phyloP scores from a whole-genome alignment of 2,113 vertebrate species.

The Hepsetus odoe region DNA sequence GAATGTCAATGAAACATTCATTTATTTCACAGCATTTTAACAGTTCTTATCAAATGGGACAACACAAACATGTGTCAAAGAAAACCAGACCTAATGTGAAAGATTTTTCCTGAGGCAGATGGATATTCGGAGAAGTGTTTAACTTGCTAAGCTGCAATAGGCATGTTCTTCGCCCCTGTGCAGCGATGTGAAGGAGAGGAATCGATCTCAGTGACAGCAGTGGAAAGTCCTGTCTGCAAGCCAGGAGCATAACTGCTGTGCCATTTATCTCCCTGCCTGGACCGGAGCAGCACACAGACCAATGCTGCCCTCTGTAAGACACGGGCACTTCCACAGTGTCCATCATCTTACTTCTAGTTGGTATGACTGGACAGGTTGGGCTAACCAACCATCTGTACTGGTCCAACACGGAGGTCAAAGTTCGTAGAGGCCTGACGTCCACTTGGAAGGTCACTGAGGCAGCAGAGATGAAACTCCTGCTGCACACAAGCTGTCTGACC shows the following conservation, averaged over 20 bases:
- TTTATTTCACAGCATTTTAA: too few relatives aligned
- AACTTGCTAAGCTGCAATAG: neutral
- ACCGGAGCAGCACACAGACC: neutral
- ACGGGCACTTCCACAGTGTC: neutral
- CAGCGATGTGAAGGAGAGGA: neutral
- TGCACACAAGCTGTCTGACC: neutral
- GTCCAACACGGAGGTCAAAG: neutral
- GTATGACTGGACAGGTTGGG: neutral
- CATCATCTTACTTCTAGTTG: neutral
- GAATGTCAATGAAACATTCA: too few relatives aligned
- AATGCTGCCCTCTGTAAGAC: neutral
- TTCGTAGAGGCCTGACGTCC: neutral
- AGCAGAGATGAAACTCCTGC: neutral
- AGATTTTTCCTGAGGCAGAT: too few relatives aligned
- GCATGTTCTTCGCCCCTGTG: neutral
- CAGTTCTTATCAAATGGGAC: too few relatives aligned
- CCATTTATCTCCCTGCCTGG: neutral
- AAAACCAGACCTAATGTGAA: too few relatives aligned
- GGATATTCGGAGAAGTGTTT: too few relatives aligned
- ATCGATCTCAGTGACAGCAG: neutral
- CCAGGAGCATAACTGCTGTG: neutral
- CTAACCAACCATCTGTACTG: neutral
- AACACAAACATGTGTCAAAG: too few relatives aligned
- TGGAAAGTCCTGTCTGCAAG: neutral
- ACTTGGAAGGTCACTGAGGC: neutral